These are phyloP conservation scores for Myrmecobius fasciatus DNA, from an alignment of 2,113 vertebrate genomes.

Conservation along the genomic window DNA sequence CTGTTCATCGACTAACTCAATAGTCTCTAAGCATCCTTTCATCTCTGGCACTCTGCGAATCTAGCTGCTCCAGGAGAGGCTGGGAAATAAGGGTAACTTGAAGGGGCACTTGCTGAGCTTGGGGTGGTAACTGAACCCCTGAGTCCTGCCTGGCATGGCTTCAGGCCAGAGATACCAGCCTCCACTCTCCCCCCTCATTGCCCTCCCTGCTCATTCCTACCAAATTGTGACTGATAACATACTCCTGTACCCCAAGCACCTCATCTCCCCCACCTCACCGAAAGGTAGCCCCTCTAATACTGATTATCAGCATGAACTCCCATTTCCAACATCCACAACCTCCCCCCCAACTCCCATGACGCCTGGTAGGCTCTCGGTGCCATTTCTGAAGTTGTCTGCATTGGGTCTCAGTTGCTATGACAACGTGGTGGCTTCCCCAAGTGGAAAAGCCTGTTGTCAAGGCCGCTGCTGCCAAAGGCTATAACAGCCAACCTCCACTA, in stretches of 20 bases:
- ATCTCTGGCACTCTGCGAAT: neutral
- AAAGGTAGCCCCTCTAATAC: neutral
- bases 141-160: neutral
- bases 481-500: slow-evolving; percentile 64
- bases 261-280: neutral
- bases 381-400: slow-evolving; percentile 43
- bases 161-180: slow-evolving; percentile 12
- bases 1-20: neutral
- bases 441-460: slow-evolving; percentile 77
- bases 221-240: slow-evolving; percentile 3
- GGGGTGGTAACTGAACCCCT: neutral
- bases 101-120: neutral
- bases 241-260: neutral
- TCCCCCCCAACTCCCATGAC: slow-evolving; percentile 36
- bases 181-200: neutral
- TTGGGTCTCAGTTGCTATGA: slow-evolving; percentile 59
- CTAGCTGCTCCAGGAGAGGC: neutral
- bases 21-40: neutral
- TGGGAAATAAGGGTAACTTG: neutral
- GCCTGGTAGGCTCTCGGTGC: slow-evolving; percentile 54
- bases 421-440: slow-evolving; percentile 77
- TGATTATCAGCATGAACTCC: neutral
- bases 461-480: slow-evolving; percentile 80
- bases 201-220: neutral
- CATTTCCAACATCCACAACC: neutral